phyloP scores from a whole-genome alignment of 2,113 vertebrate species.

The Stegastes partitus region DNA sequence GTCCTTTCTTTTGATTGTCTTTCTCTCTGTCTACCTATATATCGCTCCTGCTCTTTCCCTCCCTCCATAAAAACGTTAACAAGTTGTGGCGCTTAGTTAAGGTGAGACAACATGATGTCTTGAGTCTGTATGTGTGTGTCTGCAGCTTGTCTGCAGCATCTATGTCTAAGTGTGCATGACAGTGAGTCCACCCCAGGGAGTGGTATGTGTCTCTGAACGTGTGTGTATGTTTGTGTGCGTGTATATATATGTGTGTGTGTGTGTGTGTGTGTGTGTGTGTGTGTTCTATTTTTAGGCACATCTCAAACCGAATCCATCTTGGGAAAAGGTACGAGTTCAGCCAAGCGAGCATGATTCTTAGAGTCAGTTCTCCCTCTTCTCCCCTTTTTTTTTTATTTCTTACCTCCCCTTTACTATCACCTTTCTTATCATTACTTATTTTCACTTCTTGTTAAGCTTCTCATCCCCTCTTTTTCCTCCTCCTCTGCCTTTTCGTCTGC shows the following conservation, averaged over 20 bases:
- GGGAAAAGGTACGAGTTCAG: slow-evolving; percentile 77
- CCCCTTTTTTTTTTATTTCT: neutral
- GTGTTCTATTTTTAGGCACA: slow-evolving; percentile 74
- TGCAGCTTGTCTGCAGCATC: slow-evolving; percentile 57
- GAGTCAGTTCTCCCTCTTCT: slow-evolving; percentile 47
- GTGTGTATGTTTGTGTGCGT: slow-evolving; percentile 27
- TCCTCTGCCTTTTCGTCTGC: neutral
- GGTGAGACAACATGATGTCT: slow-evolving; percentile 60
- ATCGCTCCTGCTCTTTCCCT: neutral
- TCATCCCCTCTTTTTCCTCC: neutral
- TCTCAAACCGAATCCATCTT: slow-evolving; percentile 74
- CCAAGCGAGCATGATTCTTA: slow-evolving; percentile 63
- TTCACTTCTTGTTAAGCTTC: neutral
- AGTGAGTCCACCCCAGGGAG: slow-evolving; percentile 70
- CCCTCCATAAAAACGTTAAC: slow-evolving; percentile 37
- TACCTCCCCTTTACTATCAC: slow-evolving; percentile 9
- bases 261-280: slow-evolving; percentile 25
- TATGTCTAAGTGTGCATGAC: slow-evolving; percentile 63
- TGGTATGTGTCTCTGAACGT: slow-evolving; percentile 39
- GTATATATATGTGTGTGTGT: neutral
- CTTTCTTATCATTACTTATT: slow-evolving; percentile 15
- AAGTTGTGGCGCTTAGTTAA: slow-evolving; percentile 58
- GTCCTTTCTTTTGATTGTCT: neutral
- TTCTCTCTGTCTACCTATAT: neutral
- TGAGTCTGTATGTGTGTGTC: slow-evolving; percentile 46